Base-by-base conservation (phyloP, 2,797 vertebrate species). In the Hozukius guyotensis region DNA sequence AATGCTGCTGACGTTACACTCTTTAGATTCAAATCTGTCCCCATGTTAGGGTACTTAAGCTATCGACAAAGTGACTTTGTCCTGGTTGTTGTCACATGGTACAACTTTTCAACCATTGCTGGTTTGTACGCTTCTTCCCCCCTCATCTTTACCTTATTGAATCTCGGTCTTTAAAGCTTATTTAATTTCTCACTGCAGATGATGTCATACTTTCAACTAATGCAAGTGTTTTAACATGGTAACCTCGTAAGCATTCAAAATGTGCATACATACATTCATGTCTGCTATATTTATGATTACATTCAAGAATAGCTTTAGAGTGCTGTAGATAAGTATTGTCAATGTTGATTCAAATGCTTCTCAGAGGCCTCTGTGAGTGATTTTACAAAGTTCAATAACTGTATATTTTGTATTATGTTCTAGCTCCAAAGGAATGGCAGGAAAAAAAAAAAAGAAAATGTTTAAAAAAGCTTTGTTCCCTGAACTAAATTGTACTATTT, bases 381-480 rank as follows among this genome's bases (percentile, higher is more conserved):
- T 93, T 96, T 96, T 95, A 96, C 95, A 95, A 93, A 95, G 91
- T 96, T 96, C 94, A 96, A 95, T 96, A 96, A 96, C 95, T 96
- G 96, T 97, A 96, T 96, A 97, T 97, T 97, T 97, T 97, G 95
- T 97, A 96, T 97, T 95, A 96, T 97, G 95, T 97, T 96, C 90
- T 95, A 93, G 95, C 95, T 96, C 94, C 95, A 96, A 96, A 97
- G 95, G 96, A 96, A 95, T 92, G 89, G 91, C 82, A 85, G 83
- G 90, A 86, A 90, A 93, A 87, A 90, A 46, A 46, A 16, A 46
- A 87, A 94, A 93, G 81, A 86, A 92, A 89, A 90, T 89, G 78
- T 95, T 95, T 94, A 95, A 95, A 96, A 94, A 93, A 90, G 91
- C 92, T 93, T 94, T 96, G 95, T 95, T 97, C 95, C 95, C 94